Conservation (phyloP, 1,140 invertebrate genomes). For the Apocrypta bakeri region DNA sequence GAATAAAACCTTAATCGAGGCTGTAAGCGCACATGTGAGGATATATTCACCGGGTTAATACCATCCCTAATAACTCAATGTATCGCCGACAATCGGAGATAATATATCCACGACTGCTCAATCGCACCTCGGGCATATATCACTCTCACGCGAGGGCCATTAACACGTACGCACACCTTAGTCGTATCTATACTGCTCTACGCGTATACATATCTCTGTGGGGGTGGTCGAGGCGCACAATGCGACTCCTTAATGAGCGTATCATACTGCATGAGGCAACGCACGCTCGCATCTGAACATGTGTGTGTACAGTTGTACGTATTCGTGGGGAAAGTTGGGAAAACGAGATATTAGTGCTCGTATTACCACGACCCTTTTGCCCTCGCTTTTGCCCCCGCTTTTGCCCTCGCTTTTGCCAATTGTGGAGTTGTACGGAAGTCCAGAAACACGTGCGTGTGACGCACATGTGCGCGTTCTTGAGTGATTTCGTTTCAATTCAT, state of each 20-base stretch:
- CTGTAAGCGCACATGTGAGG: not conserved
- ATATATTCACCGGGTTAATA: not conserved
- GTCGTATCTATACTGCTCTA: not conserved
- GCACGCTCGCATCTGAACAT: not conserved
- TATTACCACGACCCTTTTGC: constrained; percentile 8
- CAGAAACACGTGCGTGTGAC: not conserved
- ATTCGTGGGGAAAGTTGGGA: constrained; percentile 30
- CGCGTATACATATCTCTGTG: not conserved
- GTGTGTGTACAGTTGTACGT: not conserved
- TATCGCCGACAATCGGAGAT: constrained; percentile 14
- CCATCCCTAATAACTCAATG: constrained; percentile 4
- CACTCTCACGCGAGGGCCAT: constrained; percentile 44
- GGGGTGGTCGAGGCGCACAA: constrained; percentile 5
- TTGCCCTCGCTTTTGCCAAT: not conserved
- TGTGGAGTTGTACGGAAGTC: not conserved
- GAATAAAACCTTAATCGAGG: not conserved
- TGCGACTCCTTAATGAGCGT: constrained; percentile 44
- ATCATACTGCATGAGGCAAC: constrained; percentile 36
- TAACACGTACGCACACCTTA: constrained; percentile 39
- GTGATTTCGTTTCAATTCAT: constrained; percentile 1
- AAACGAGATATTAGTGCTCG: constrained; percentile 8
- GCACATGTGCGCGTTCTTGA: not conserved
- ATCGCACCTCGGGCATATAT: constrained; percentile 31
- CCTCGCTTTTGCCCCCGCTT: too few relatives aligned
- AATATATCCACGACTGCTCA: constrained; percentile 29